Conservation (phyloP, 2,888 invertebrate genomes). For the Orthosia gothica region DNA sequence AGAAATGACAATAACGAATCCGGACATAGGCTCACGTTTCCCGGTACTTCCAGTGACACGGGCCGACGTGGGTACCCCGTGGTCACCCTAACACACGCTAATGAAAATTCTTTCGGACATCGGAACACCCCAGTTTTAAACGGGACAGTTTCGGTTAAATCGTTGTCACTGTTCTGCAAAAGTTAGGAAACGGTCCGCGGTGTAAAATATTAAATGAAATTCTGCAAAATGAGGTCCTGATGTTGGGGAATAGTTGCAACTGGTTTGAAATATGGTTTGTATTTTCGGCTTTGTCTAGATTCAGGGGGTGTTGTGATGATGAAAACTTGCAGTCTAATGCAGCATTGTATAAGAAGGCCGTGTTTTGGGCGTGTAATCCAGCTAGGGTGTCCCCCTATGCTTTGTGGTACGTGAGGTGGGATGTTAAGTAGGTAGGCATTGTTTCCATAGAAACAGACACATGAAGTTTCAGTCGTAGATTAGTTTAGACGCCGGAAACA, state of each 20-base stretch:
- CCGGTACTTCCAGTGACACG: constrained; percentile 72
- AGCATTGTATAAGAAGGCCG: background rate
- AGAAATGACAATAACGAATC: constrained; percentile 61
- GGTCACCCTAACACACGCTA: constrained; percentile 77
- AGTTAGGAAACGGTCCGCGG: constrained; percentile 33
- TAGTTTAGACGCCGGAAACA: background rate
- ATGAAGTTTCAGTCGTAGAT: no score
- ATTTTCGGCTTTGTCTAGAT: background rate
- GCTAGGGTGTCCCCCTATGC: background rate
- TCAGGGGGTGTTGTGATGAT: background rate
- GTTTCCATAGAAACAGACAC: background rate
- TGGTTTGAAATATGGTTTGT: constrained; percentile 1
- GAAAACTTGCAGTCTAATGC: background rate
- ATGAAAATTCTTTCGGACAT: constrained; percentile 83
- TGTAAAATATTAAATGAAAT: constrained; percentile 63
- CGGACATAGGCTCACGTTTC: constrained; percentile 53
- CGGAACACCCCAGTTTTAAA: constrained; percentile 66
- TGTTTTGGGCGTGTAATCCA: background rate
- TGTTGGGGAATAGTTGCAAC: constrained; percentile 29
- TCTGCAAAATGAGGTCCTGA: constrained; percentile 22
- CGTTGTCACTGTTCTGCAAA: constrained; percentile 51
- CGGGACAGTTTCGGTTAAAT: constrained; percentile 62
- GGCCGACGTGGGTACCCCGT: constrained; percentile 74
- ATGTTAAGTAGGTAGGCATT: background rate
- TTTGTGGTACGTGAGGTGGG: background rate